phyloP scores from a whole-genome alignment of 2,888 invertebrate genomes.

The Lapara coniferarum region DNA sequence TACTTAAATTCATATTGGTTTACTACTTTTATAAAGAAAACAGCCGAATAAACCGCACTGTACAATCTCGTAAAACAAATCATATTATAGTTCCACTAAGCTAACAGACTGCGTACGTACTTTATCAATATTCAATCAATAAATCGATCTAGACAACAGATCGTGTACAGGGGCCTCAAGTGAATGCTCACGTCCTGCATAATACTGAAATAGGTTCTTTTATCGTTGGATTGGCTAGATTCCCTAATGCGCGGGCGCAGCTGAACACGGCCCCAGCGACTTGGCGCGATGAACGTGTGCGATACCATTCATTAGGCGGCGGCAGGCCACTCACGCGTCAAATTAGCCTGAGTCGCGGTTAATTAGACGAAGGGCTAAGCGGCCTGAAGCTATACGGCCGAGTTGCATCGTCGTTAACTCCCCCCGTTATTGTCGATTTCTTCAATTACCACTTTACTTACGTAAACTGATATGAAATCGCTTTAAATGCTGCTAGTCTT shows the following conservation, averaged over 20 bases:
- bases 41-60: too few species aligned
- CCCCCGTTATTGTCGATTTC: slow-evolving; percentile 36
- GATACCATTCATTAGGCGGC: slow-evolving; percentile 81
- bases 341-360: slow-evolving; percentile 76
- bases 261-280: slow-evolving; percentile 59
- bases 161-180: slow-evolving; percentile 10
- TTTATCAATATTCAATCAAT: slow-evolving; percentile 14
- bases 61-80: too few species aligned
- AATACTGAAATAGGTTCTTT: slow-evolving; percentile 56
- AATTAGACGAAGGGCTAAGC: slow-evolving; percentile 68
- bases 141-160: slow-evolving; percentile 8
- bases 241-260: slow-evolving; percentile 60
- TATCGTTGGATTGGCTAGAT: slow-evolving; percentile 64
- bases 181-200: slow-evolving; percentile 25
- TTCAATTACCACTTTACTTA: slow-evolving; percentile 24
- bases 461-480: slow-evolving; percentile 4
- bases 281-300: slow-evolving; percentile 80
- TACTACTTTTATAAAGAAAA: too few species aligned
- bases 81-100: not conserved
- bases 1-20: too few species aligned
- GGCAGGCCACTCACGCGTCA: slow-evolving; percentile 72
- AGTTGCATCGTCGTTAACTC: slow-evolving; percentile 20
- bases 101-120: not conserved
- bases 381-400: slow-evolving; percentile 16
- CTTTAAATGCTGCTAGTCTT: slow-evolving; percentile 2